Conservation (phyloP, 2,888 invertebrate species). For the Operophtera brumata region DNA sequence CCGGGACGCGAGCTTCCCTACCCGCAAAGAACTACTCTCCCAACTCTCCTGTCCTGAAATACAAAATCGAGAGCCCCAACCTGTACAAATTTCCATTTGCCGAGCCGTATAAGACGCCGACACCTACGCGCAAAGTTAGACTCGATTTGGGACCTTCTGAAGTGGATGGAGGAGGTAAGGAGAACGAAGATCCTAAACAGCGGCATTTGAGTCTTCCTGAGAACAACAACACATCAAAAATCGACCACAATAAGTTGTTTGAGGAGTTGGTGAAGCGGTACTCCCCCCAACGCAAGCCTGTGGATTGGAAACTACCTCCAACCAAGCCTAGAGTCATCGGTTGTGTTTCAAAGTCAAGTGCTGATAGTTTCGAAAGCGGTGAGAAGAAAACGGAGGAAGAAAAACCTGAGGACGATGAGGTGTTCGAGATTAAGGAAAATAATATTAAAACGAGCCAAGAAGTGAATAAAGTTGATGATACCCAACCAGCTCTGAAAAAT, state of each 20-base stretch:
- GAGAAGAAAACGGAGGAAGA: conserved; percentile 47
- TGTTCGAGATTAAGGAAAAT: conserved; percentile 56
- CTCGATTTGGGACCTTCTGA: conserved; percentile 59
- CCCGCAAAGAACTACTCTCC: conserved; percentile 58
- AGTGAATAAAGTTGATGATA: conserved; percentile 37
- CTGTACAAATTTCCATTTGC: conserved; percentile 76
- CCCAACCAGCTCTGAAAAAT: conserved; percentile 48
- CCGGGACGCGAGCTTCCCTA: conserved; percentile 66
- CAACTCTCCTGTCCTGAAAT: conserved; percentile 43
- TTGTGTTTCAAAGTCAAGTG: conserved; percentile 67
- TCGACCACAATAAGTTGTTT: conserved; percentile 70
- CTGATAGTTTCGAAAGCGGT: conserved; percentile 53
- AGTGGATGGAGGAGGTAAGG: conserved; percentile 52
- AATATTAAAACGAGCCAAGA: conserved; percentile 27
- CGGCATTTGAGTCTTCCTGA: conserved; percentile 59
- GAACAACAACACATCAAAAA: conserved; percentile 51
- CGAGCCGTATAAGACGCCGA: conserved; percentile 73
- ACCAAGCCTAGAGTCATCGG: conserved; percentile 71
- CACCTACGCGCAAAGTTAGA: conserved; percentile 61
- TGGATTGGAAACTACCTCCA: conserved; percentile 73
- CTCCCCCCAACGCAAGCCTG: conserved; percentile 71
- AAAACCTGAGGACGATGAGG: conserved; percentile 61
- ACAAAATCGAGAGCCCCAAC: conserved; percentile 74
- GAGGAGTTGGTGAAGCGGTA: conserved; percentile 72
- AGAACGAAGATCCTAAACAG: conserved; percentile 57